phyloP scores from a whole-genome alignment of 2,113 vertebrate species.

The Microtus richardsoni region DNA sequence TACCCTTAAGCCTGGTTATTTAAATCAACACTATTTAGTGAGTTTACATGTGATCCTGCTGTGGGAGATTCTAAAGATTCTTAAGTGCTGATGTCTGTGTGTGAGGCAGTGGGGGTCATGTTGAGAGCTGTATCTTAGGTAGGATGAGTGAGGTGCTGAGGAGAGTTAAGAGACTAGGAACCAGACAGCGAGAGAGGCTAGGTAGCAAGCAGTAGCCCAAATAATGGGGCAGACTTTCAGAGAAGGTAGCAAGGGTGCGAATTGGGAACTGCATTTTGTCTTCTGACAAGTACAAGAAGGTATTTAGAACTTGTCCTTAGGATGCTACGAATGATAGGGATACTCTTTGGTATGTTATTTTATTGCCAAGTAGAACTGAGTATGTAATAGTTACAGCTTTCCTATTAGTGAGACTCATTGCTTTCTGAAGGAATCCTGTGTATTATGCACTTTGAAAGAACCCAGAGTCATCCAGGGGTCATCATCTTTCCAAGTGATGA shows the following conservation, averaged over 20 bases:
- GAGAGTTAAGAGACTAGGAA: neutral
- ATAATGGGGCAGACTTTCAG: neutral
- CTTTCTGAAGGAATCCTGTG: slow-evolving; percentile 58
- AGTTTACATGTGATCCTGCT: slow-evolving; percentile 16
- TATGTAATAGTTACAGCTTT: slow-evolving; percentile 51
- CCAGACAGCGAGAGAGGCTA: neutral
- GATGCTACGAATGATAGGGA: slow-evolving; percentile 30
- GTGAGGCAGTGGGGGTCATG: neutral
- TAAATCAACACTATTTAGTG: slow-evolving; percentile 43
- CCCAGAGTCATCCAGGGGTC: slow-evolving; percentile 49
- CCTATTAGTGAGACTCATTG: slow-evolving; percentile 48
- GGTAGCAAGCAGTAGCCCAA: neutral
- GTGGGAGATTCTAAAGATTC: slow-evolving; percentile 20
- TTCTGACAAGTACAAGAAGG: neutral
- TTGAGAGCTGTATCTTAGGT: neutral
- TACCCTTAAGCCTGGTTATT: slow-evolving; percentile 9
- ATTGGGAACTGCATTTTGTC: slow-evolving; percentile 31
- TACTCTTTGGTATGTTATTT: slow-evolving; percentile 59
- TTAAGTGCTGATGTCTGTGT: slow-evolving; percentile 39
- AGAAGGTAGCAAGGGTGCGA: neutral
- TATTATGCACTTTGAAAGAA: slow-evolving; percentile 50
- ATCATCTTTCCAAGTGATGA: slow-evolving; percentile 46
- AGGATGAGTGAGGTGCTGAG: neutral
- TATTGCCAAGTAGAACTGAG: slow-evolving; percentile 50
- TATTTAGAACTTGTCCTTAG: slow-evolving; percentile 32